Evolutionary conservation across 2,888 invertebrate species (phyloP).

Genomic region (Temnothorax ravouxi): DNA sequence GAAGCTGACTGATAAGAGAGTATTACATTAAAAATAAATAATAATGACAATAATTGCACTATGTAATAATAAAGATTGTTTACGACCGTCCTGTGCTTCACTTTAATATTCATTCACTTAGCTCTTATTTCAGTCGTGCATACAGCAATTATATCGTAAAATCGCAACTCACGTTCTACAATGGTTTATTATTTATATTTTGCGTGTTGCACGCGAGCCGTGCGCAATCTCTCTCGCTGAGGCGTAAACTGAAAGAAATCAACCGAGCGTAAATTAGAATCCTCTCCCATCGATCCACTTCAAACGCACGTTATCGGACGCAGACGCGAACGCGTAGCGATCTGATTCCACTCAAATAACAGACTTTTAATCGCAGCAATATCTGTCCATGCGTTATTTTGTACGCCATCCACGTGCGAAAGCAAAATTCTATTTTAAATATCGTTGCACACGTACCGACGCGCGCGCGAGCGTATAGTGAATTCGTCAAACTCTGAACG

Average conservation of each 20-base stretch:
- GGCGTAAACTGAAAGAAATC: conserved; percentile 18
- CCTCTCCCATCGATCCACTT: conserved; percentile 10
- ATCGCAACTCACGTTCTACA: conserved; percentile 10
- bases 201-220: conserved; percentile 17
- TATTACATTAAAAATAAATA: not conserved
- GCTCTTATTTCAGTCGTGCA: not conserved
- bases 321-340: not conserved
- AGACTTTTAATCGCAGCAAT: conserved; percentile 25
- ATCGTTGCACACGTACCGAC: not conserved
- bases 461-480: not conserved
- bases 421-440: conserved; percentile 28
- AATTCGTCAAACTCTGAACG: conserved; percentile 61
- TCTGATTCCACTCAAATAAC: conserved; percentile 28
- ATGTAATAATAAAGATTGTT: conserved; percentile 15
- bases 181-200: conserved; percentile 18
- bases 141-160: conserved; percentile 26
- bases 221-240: not conserved
- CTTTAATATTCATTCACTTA: not conserved
- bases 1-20: not conserved
- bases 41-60: not conserved
- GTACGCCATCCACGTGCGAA: not conserved
- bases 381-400: conserved; percentile 18
- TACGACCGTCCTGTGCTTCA: not conserved
- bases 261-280: conserved; percentile 34
- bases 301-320: conserved; percentile 25